These are phyloP conservation scores for Cosmopolites sordidus DNA, from an alignment of 2,888 invertebrate species.

Conservation along the genomic window DNA sequence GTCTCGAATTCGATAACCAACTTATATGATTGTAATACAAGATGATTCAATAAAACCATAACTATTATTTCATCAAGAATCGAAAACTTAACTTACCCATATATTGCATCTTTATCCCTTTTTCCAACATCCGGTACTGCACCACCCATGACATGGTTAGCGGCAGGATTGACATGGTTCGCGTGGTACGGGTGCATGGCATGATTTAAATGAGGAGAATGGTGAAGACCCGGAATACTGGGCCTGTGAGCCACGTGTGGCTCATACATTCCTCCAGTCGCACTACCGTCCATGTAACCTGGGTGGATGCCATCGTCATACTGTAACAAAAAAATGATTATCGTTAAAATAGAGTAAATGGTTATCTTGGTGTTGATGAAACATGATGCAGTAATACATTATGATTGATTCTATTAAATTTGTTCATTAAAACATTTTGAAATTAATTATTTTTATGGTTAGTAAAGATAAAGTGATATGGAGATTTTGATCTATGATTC, in stretches of 20 bases:
- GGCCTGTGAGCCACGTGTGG: slow-evolving; percentile 66
- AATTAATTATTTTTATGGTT: too few species aligned
- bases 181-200: slow-evolving; percentile 78
- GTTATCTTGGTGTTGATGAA: not conserved
- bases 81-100: slow-evolving; percentile 99
- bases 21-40: too few species aligned
- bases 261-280: slow-evolving; percentile 64
- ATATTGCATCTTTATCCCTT: slow-evolving; percentile 97
- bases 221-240: slow-evolving; percentile 65
- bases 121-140: slow-evolving; percentile 87
- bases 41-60: too few species aligned
- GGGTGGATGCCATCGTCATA: slow-evolving; percentile 93
- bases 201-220: slow-evolving; percentile 77
- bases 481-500: too few species aligned
- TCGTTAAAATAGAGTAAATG: not conserved
- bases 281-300: slow-evolving; percentile 80
- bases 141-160: slow-evolving; percentile 76
- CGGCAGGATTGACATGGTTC: slow-evolving; percentile 61
- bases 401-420: too few species aligned
- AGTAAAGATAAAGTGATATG: too few species aligned
- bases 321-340: slow-evolving; percentile 52
- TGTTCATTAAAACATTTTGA: too few species aligned
- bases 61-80: too few species aligned
- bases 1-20: too few species aligned
- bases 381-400: not conserved